These are phyloP conservation scores for Gallinago paraguaiae DNA, from an alignment of 2,113 vertebrate genomes.

Conservation along the genomic window DNA sequence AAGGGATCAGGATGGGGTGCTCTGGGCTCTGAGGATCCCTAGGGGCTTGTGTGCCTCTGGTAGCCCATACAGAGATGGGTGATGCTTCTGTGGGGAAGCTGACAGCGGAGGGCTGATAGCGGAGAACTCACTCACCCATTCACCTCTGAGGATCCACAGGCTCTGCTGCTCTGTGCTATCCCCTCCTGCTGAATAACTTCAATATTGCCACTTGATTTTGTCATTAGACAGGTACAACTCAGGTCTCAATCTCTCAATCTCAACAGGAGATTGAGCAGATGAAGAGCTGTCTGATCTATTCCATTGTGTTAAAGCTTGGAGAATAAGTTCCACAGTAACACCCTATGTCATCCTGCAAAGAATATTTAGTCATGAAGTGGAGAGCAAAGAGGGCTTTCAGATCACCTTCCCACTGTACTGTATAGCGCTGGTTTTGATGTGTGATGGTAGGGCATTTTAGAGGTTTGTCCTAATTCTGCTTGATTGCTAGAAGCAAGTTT, in stretches of 20 bases:
- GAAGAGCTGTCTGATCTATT: not conserved
- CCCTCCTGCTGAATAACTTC: not conserved
- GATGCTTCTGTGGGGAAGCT: not conserved
- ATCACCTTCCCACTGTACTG: not conserved
- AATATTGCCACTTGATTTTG: not conserved
- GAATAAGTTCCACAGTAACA: not conserved
- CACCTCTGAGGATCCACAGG: not conserved
- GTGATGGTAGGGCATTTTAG: not conserved
- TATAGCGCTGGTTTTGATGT: not conserved
- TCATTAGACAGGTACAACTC: not conserved
- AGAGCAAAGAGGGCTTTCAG: not conserved
- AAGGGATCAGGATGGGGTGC: not conserved
- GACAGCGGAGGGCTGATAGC: not conserved
- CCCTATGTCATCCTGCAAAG: not conserved
- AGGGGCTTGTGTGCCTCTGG: fast-evolving
- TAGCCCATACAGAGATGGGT: not conserved
- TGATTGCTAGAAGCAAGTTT: not conserved
- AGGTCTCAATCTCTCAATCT: not conserved
- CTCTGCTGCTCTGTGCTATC: not conserved
- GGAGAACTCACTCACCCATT: not conserved
- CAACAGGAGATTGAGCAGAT: not conserved
- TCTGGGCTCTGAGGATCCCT: not conserved
- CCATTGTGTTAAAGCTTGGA: not conserved
- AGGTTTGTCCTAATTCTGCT: not conserved
- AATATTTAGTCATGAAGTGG: not conserved